Conservation (phyloP, 2,113 vertebrate genomes). For the Panthera uncia region DNA sequence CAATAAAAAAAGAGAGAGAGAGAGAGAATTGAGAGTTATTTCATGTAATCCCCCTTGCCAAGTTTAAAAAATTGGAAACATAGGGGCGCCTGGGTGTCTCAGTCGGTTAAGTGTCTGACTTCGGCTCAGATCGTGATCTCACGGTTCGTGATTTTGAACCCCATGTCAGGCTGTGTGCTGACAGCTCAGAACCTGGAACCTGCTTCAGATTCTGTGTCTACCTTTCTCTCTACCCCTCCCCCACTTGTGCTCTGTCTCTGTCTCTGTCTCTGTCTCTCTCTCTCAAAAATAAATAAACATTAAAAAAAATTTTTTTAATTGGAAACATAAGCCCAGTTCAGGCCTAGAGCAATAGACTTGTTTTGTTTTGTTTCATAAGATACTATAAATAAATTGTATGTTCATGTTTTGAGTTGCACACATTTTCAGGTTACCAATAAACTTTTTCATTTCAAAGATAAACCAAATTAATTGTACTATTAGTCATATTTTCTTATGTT, state of each 20-base stretch:
- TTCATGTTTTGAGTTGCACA: constrained; percentile 34
- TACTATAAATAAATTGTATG: neutral
- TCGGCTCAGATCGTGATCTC: no score
- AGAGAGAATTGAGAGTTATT: neutral
- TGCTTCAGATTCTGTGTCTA: no score
- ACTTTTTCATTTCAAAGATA: constrained; percentile 49
- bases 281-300: no score
- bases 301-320: neutral
- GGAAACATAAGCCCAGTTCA: neutral
- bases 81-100: neutral
- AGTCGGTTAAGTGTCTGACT: no score
- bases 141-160: no score
- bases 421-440: constrained; percentile 31
- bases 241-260: no score
- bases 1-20: neutral
- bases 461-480: neutral
- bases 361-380: neutral
- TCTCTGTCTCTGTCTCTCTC: no score
- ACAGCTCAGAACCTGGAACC: no score
- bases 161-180: no score
- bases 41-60: neutral
- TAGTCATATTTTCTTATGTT: neutral
- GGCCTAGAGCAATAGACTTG: neutral
- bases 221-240: no score
- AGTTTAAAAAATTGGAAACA: neutral